Conservation (phyloP, 2,113 vertebrate genomes). For the Miniopterus natalensis region DNA sequence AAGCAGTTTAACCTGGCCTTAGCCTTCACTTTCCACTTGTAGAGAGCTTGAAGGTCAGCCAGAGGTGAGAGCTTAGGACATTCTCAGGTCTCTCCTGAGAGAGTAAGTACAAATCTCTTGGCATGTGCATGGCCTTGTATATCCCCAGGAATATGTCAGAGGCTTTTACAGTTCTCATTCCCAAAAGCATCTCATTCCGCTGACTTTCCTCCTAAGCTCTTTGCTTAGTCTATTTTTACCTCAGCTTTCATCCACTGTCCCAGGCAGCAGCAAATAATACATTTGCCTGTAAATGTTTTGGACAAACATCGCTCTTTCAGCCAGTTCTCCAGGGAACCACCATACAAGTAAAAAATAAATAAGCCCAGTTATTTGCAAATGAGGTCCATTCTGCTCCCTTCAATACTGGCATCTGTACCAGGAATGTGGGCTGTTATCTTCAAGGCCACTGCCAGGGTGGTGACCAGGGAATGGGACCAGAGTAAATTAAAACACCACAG, state of each 20-base stretch:
- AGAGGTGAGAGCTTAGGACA: background rate
- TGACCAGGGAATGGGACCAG: background rate
- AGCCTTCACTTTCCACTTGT: background rate
- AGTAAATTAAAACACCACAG: background rate
- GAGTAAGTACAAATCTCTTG: background rate
- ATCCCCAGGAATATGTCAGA: background rate
- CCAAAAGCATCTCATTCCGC: background rate
- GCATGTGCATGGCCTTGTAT: background rate
- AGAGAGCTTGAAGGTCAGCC: background rate
- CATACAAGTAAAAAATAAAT: background rate
- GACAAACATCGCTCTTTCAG: conserved; percentile 40
- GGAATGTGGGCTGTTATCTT: background rate
- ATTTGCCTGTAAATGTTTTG: conserved; percentile 5
- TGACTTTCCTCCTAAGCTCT: background rate
- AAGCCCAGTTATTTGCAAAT: conserved; percentile 19
- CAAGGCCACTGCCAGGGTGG: background rate
- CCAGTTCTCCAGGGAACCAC: background rate
- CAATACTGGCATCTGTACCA: background rate
- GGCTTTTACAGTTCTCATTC: background rate
- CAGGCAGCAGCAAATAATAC: conserved; percentile 27
- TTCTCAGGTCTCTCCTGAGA: background rate
- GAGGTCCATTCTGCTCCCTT: background rate
- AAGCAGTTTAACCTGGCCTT: background rate
- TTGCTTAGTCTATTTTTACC: background rate
- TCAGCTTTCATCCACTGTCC: background rate